phyloP scores from a whole-genome alignment of 2,888 invertebrate genomes.

The Pseudococcus longispinus region DNA sequence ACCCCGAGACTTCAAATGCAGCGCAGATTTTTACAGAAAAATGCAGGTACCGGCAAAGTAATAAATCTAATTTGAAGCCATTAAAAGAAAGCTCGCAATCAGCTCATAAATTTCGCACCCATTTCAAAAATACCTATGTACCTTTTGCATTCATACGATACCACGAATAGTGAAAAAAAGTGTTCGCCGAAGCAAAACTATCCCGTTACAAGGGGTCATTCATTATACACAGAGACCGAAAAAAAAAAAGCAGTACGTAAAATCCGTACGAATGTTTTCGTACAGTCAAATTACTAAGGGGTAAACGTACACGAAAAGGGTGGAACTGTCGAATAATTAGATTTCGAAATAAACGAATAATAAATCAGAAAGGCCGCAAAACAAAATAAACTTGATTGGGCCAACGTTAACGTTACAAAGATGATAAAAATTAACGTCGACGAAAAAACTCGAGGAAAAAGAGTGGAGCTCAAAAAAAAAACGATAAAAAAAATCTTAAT shows the following conservation, averaged over 20 bases:
- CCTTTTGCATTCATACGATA: neutral
- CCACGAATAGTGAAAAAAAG: neutral
- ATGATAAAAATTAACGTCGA: conserved; percentile 20
- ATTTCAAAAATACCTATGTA: neutral
- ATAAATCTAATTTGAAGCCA: too few species aligned
- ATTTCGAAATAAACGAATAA: conserved; percentile 38
- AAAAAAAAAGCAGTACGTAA: neutral
- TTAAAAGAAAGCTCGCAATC: neutral
- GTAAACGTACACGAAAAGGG: conserved; percentile 33
- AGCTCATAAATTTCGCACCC: neutral
- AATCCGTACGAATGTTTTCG: neutral
- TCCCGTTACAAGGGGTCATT: neutral
- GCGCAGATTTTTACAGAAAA: too few species aligned
- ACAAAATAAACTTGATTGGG: conserved; percentile 35
- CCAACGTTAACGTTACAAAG: conserved; percentile 23
- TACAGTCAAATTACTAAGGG: neutral
- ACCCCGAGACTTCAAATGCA: too few species aligned
- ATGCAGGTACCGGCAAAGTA: too few species aligned
- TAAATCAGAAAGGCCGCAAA: conserved; percentile 35
- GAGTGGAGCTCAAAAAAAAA: neutral
- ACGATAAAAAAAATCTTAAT: conserved; percentile 21
- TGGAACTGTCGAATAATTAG: conserved; percentile 37
- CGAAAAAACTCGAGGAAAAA: neutral
- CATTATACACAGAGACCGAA: neutral
- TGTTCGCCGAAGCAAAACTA: neutral